Base-by-base conservation (phyloP, 2,113 vertebrate genomes). In the Pseudorhombus dupliciocellatus region DNA sequence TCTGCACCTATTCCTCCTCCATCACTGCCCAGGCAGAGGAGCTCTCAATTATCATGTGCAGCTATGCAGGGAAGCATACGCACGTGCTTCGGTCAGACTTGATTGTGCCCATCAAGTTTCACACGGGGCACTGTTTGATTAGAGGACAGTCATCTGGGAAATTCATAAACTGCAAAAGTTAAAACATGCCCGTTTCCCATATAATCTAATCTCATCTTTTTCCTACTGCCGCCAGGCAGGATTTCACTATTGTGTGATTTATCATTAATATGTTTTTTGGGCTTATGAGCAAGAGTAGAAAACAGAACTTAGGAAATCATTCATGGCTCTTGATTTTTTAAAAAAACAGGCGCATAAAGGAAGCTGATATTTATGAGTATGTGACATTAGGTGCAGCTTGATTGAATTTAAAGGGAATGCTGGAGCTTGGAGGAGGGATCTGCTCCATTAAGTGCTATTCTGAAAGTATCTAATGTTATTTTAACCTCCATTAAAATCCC, bases 11-110 rank as follows among this genome's bases (percentile, higher is more conserved):
- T 20, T 7, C 16, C 16, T 48, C 44, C 20, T 75, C 51, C 40
- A 44, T 25, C 54, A 46, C 24, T 48, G 31, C 44, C 3, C 12
- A 25, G 12, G 18, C 52, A 51, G 51, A 68, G 24, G 8, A 46
- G 21, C 21, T 58, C 15, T 44, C 14, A 18, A 56, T 79, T 55
- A 61, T 67, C 52, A 59, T 71, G 64, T 71, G 68, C 18, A 53
- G 26, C 30, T 72, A 18, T 66, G 40, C 40, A 44, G 4, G 31
- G 31, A 34, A 37, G 30, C 14, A 44, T 58, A 50, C 40, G 40
- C 40, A 51, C 4, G 25, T 54, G 28, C 2, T 21, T 46, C 14
- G 40, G 37, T 31, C 46, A 53, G n/a, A 31, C 26, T 64, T 52
- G 52, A 34, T 66, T 11, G 18, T 3, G 1, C 40, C 18, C 16